These are phyloP conservation scores for Drosophila crucigera DNA, from an alignment of 2,888 invertebrate genomes.

Conservation along the genomic window DNA sequence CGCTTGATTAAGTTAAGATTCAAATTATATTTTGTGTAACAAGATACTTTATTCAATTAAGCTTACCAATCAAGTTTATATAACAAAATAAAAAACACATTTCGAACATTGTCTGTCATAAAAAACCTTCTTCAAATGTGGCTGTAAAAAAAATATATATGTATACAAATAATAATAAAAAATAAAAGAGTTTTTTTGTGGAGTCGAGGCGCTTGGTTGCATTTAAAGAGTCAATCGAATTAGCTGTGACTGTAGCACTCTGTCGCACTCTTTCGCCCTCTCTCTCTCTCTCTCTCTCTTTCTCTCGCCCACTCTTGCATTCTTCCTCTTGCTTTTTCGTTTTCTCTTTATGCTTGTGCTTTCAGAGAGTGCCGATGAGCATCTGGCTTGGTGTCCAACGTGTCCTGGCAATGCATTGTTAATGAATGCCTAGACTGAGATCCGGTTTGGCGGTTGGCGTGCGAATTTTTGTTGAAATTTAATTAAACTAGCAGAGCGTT, in stretches of 20 bases:
- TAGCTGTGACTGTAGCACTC: constrained; percentile 28
- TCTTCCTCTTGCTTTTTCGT: neutral
- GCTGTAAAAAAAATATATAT: constrained; percentile 16
- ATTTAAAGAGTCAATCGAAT: constrained; percentile 46
- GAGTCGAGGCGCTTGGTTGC: constrained; percentile 32
- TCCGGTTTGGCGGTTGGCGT: constrained; percentile 31
- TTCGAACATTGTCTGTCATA: constrained; percentile 11
- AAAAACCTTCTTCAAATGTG: constrained; percentile 23
- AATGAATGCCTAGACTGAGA: constrained; percentile 56
- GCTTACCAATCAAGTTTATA: constrained; percentile 15
- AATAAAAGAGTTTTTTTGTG: constrained; percentile 14
- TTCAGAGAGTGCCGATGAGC: constrained; percentile 7
- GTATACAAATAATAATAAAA: constrained; percentile 24
- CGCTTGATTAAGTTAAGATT: constrained; percentile 11
- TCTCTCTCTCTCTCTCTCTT: neutral
- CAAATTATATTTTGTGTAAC: constrained; percentile 13
- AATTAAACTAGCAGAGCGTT: constrained; percentile 60
- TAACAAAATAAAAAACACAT: constrained; percentile 7
- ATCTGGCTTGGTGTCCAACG: constrained; percentile 12
- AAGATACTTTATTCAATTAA: constrained; percentile 38
- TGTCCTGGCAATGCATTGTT: constrained; percentile 63
- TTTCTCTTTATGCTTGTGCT: neutral
- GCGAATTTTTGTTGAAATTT: constrained; percentile 59
- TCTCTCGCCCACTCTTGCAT: neutral
- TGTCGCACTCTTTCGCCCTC: neutral